phyloP scores from a whole-genome alignment of 2,888 invertebrate genomes.

The Meghimatium bilineatum region DNA sequence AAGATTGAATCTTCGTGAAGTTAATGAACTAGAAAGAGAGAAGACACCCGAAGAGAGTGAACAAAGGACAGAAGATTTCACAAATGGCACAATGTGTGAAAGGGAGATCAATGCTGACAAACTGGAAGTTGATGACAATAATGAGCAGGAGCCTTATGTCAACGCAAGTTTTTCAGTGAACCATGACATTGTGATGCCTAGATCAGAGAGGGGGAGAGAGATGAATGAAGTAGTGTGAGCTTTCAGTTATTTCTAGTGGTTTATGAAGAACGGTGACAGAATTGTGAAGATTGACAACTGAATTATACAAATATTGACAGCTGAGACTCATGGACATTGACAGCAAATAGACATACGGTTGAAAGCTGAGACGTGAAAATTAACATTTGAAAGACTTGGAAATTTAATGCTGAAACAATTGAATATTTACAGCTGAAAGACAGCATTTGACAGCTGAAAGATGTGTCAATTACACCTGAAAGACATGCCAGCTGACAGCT shows the following conservation, averaged over 20 bases:
- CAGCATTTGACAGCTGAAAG: not conserved
- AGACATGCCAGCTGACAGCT: not conserved
- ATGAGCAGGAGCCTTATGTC: constrained; percentile 4
- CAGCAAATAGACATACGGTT: not conserved
- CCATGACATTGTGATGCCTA: not conserved
- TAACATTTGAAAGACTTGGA: not conserved
- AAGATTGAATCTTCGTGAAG: not conserved
- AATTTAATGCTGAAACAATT: not conserved
- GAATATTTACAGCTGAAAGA: no score
- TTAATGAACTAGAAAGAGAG: not conserved
- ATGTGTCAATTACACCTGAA: no score
- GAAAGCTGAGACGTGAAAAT: not conserved
- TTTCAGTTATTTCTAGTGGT: no score
- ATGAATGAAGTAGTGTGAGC: constrained; percentile 34
- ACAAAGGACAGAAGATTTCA: not conserved
- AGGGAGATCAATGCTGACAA: not conserved
- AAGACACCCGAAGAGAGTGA: not conserved
- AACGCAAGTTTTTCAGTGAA: constrained; percentile 20
- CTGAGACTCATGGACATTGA: not conserved
- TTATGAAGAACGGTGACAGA: not conserved
- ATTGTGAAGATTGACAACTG: not conserved
- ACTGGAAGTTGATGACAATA: no score
- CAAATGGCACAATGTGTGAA: not conserved
- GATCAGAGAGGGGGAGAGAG: constrained; percentile 4
- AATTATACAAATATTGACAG: not conserved